Evolutionary conservation across 2,888 invertebrate species (phyloP), one percentile per base, ranked within the genome.

Genomic region (Dioctria rufipes): DNA sequence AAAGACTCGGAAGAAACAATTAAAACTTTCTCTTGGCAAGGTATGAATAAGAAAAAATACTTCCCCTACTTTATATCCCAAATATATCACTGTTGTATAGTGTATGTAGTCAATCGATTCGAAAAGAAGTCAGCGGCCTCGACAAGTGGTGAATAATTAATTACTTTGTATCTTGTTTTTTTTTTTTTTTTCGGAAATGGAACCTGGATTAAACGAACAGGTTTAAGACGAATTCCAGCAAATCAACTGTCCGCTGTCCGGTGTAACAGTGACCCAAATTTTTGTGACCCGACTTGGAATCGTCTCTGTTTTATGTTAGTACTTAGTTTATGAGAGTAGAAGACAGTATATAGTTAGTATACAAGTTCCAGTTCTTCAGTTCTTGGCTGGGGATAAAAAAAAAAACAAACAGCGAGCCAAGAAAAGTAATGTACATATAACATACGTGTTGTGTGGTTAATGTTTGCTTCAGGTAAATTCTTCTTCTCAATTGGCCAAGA

Each of bases 191-290:
- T 75, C 73, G 73, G 73, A 75, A 75, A 75, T 75, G 73, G 60
- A 60, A 75, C 73, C 37, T 60, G 60, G 25, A 25, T 25, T 60
- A 9, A 40, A 43, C 51, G 43, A 75, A 75, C 73, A 60, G 73
- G 73, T 75, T 75, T 75, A 60, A 5, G 60, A 75, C 73, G 42
- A 75, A 75, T 77, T 77, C 77, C 77, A 77, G 25, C 77, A 49
- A n/a, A 11, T 63, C 37, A 58, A 77, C 46, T 77, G 77, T 77
- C 77, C 77, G 77, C 79, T 79, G 79, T 79, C 79, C 58, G 67
- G 25, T 25, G 79, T 79, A 79, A 79, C 79, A 79, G 79, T 79
- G 79, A 79, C 79, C 79, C 67, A 79, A 79, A 79, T 79, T 79
- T 54, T 66, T 78, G 61, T 51, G 77, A 49, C 77, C 63, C 37